Percentiles rank a stretch among this genome's conserved stretches.
These are phyloP conservation scores for Frankliniella fusca DNA, from an alignment of 2,888 invertebrate genomes.

Conservation along the genomic window DNA sequence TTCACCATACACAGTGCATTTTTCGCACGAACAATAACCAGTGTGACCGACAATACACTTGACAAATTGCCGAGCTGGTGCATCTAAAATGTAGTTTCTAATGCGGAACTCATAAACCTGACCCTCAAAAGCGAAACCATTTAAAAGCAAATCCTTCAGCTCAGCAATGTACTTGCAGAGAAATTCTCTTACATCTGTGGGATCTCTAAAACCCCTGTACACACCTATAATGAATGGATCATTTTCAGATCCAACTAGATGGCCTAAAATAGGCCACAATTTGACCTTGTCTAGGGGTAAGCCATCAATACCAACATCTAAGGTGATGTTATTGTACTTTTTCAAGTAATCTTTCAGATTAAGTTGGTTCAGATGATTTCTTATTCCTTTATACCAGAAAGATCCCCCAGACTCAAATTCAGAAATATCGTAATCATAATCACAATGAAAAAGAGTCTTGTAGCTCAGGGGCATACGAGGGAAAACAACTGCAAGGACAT, in stretches of 20 bases:
- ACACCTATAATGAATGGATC: neutral
- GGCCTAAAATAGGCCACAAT: neutral
- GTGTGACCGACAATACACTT: neutral
- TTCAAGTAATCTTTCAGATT: neutral
- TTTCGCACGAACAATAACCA: neutral
- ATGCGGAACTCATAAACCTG: neutral
- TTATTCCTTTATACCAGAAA: neutral
- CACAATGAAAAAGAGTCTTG: neutral
- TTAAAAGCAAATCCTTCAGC: neutral
- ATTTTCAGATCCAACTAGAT: neutral
- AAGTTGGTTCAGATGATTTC: neutral
- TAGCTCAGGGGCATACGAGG: neutral
- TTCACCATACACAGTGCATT: neutral
- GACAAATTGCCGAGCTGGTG: neutral
- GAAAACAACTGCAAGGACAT: neutral
- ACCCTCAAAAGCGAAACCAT: neutral
- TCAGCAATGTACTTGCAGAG: neutral
- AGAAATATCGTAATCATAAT: neutral
- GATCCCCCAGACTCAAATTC: neutral
- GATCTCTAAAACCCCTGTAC: neutral
- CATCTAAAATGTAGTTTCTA: too few species aligned
- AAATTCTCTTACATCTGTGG: neutral
- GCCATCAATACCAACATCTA: slow-evolving; percentile 6
- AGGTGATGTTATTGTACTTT: neutral
- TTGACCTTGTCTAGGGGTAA: neutral